Conservation (phyloP, 2,888 invertebrate genomes). For the Salpingus planirostris region DNA sequence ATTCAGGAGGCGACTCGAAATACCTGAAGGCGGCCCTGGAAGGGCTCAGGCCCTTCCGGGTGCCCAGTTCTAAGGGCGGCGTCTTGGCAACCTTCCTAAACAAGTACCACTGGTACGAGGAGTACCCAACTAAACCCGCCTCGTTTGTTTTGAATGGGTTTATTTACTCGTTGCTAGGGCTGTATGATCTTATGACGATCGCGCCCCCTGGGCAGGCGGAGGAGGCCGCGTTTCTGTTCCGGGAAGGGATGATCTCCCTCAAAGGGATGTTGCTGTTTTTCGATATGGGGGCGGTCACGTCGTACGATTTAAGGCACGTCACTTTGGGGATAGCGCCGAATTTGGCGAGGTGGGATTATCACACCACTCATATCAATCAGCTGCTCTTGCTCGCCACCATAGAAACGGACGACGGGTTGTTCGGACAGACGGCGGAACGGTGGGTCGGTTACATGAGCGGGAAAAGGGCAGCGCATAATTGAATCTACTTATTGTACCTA, state of each 20-base stretch:
- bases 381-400: constrained; percentile 79
- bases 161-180: constrained; percentile 90
- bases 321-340: constrained; percentile 85
- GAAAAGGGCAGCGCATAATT: constrained; percentile 91
- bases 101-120: constrained; percentile 91
- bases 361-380: constrained; percentile 96
- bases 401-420: constrained; percentile 65
- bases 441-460: constrained; percentile 96
- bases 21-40: constrained; percentile 77
- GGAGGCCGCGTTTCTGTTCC: constrained; percentile 67
- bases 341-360: constrained; percentile 97
- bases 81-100: constrained; percentile 79
- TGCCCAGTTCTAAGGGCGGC: constrained; percentile 67
- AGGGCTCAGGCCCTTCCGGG: constrained; percentile 71
- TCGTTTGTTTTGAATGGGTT: constrained; percentile 97
- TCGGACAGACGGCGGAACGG: constrained; percentile 75
- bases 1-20: constrained; percentile 61
- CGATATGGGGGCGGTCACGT: constrained; percentile 92
- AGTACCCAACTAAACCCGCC: constrained; percentile 93
- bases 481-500: constrained; percentile 29
- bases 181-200: constrained; percentile 86
- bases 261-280: constrained; percentile 81
- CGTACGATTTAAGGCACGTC: constrained; percentile 93
- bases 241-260: constrained; percentile 78
- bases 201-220: constrained; percentile 54